Base-by-base conservation (phyloP, 2,888 invertebrate species). In the Parnassius apollo region DNA sequence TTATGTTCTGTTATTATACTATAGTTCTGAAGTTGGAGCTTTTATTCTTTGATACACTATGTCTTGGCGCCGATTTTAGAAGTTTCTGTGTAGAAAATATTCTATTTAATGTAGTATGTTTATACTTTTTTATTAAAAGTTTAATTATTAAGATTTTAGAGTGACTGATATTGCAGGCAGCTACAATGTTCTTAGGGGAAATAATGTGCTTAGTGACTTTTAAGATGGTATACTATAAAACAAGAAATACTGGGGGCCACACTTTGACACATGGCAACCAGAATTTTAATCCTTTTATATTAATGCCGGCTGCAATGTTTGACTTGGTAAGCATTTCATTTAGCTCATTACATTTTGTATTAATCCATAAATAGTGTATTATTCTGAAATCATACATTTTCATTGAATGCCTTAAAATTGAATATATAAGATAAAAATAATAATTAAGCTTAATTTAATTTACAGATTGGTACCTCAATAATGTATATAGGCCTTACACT, bases 171-270 rank as follows among this genome's bases (percentile, higher is more conserved):
- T 66, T 69, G 35, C 96, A 98, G 93, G 96, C 98, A 0, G 93
- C 94, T 48, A 93, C 95, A n/a, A 98, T 99, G 98, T 99, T 99
- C 79, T 76, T 98, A 7, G 98, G 98, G 7, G 98, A 99, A 88
- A 94, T 97, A 77, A 81, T 96, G 44, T 98, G 98, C 80, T 93
- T 98, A n/a, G 64, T 96, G 12, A 93, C 94, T 25, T 98, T 96
- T 85, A 96, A 96, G 82, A 74, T 95, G 2, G 75, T 95, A 0
- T 94, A 93, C 68, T 91, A 84, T 68, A 95, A 94, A 83, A 93
- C 93, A 57, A 93, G 94, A 68, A 93, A 92, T 35, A 72, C 72
- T 0, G 80, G 93, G 64, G 81, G 78, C 0, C 82, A 86, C 65
- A 81, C 93, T 7, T 85, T 97, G n/a, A 94, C 94, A 0, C 93